Evolutionary conservation across 2,113 vertebrate genomes (phyloP).

Genomic region (Pterocles orientalis): DNA sequence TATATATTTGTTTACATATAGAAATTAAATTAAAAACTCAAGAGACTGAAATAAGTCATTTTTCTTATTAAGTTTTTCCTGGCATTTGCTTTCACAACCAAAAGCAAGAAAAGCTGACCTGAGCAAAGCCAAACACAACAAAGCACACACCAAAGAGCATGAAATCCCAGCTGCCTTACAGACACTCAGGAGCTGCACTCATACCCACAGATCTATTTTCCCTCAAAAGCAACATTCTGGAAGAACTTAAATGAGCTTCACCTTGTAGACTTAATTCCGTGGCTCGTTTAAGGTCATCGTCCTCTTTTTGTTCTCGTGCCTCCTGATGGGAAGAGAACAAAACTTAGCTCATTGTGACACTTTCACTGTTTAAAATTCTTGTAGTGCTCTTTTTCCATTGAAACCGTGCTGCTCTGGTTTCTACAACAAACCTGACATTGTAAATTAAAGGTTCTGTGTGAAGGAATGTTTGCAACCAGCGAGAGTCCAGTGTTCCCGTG

Average conservation of each 20-base stretch:
- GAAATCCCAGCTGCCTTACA: slow-evolving; percentile 6
- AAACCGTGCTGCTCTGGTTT: slow-evolving; percentile 55
- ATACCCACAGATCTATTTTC: background rate
- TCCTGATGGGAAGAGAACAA: slow-evolving; percentile 81
- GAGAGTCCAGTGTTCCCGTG: slow-evolving; percentile 14
- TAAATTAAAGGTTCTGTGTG: slow-evolving; percentile 59
- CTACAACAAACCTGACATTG: slow-evolving; percentile 69
- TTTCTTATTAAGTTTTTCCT: background rate
- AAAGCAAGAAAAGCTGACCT: background rate
- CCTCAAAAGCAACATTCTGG: background rate
- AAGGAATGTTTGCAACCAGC: slow-evolving; percentile 54
- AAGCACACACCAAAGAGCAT: background rate
- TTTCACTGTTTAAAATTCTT: slow-evolving; percentile 58
- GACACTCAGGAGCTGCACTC: background rate
- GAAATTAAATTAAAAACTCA: background rate
- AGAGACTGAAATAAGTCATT: background rate
- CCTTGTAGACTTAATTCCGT: slow-evolving; percentile 98
- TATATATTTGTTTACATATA: background rate
- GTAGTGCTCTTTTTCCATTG: slow-evolving; percentile 37
- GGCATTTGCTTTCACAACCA: background rate
- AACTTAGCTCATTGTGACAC: slow-evolving; percentile 64
- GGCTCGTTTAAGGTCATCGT: slow-evolving; percentile 97
- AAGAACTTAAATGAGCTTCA: slow-evolving; percentile 61
- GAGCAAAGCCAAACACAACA: slow-evolving; percentile 1
- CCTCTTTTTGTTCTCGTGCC: slow-evolving; percentile 95